A percentile compares a stretch with the other conserved stretches of the same genome.
phyloP scores from a whole-genome alignment of 1,140 invertebrate genomes.

The Drosophila azteca region DNA sequence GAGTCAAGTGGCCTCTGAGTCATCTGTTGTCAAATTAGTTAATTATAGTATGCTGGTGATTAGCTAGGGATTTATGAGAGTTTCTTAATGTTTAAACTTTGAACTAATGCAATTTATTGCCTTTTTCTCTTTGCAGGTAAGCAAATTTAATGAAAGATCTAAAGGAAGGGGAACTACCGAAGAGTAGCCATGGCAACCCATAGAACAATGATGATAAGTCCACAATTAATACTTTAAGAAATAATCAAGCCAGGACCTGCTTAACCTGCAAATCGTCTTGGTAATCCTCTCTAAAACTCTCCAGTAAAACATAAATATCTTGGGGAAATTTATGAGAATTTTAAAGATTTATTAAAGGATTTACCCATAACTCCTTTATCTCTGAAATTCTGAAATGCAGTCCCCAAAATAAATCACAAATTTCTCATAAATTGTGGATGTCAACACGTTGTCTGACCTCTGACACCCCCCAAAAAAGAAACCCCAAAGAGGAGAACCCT shows the following conservation, averaged over 20 bases:
- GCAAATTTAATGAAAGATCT: constrained; percentile 6
- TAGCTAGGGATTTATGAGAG: not conserved
- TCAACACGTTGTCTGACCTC: constrained; percentile 51
- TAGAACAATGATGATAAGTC: too few species aligned
- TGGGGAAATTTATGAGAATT: too few species aligned
- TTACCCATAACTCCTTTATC: too few species aligned
- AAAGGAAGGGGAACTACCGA: not conserved
- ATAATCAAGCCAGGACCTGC: too few species aligned
- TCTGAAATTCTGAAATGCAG: too few species aligned
- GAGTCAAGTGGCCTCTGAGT: constrained; percentile 17
- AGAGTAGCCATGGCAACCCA: not conserved
- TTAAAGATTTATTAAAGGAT: too few species aligned
- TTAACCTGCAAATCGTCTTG: too few species aligned
- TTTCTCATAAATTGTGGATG: constrained; percentile 59
- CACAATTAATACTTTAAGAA: too few species aligned
- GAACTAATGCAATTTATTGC: constrained; percentile 34
- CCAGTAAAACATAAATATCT: too few species aligned
- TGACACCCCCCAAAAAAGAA: too few species aligned
- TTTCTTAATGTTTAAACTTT: not conserved
- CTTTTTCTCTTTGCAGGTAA: constrained; percentile 56
- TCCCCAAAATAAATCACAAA: constrained; percentile 41
- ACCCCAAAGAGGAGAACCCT: too few species aligned
- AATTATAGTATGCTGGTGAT: not conserved
- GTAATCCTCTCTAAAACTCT: too few species aligned
- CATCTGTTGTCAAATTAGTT: not conserved